Base-by-base conservation (phyloP, 2,113 vertebrate genomes). In the Sphaerodactylus townsendi region DNA sequence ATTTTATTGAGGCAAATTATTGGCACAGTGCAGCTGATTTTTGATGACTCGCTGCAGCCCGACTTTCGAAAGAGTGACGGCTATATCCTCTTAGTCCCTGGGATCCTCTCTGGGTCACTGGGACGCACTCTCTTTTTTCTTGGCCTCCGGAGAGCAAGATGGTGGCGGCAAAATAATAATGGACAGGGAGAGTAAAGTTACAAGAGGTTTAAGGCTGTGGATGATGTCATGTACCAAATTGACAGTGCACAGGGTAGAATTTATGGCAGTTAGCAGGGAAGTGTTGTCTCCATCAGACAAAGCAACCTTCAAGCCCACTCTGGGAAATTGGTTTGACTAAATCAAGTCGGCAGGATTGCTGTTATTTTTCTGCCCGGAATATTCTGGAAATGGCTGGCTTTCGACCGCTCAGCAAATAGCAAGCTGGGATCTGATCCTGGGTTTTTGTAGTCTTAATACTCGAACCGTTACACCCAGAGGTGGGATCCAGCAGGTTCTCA, bases 1-100 rank as follows among this genome's bases (percentile, higher is more conserved):
- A 90, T 86, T 76, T 94, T 92, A 90, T 86, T 76, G 35, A 69
- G 69, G 25, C 8, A 71, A 70, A 71, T 72, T 41, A 72, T 44
- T 88, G 88, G 87, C 11, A 85, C 33, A 79, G 64, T 64, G 72
- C 65, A 85, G 85, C 87, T 85, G 28, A 4, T 73, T 73, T 81
- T 66, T 77, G 75, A 75, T 79, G 76, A 64, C 90, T 94, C 93
- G 91, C 65, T 78, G 90, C 93, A 94, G 93, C 92, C 91, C 93
- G 86, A 28, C 87, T 94, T 93, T 93, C 90, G 93, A 94, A 92
- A 75, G 66, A 75, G 76, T 13, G 44, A 37, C 6, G 79, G 33
- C 88, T 89, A 87, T 74, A 35, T 79, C 68, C 5, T 50, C 69
- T 0, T 72, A 92, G 92, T 84, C 92, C 88, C 92, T 94, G 92